Percentiles rank a stretch among this genome's conserved stretches.
Conservation (phyloP, 2,797 vertebrate genomes). For the Acomys russatus region DNA sequence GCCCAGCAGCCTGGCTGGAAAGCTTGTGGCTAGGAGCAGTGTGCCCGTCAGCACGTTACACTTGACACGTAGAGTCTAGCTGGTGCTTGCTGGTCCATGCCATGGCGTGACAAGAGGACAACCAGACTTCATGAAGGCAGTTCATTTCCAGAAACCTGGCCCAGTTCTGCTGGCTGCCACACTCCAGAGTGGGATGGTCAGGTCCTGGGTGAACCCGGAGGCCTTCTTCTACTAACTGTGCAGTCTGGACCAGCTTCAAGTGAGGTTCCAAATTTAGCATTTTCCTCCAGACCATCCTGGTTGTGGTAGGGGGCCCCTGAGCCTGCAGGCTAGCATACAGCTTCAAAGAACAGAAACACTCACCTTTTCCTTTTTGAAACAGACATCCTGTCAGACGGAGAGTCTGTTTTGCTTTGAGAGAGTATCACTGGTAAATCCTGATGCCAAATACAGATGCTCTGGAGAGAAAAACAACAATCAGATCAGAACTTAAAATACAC, state of each 20-base stretch:
- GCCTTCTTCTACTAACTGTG: background rate
- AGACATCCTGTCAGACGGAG: background rate
- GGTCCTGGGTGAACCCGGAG: background rate
- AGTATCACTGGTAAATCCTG: constrained; percentile 55
- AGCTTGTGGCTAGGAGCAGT: background rate
- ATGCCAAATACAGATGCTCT: constrained; percentile 43
- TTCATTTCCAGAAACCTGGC: background rate
- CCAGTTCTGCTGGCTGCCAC: fast-evolving
- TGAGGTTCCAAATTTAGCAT: background rate
- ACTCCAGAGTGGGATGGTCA: background rate
- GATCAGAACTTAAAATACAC: constrained; percentile 17
- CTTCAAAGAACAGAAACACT: background rate
- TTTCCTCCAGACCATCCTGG: background rate
- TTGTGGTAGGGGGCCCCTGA: background rate
- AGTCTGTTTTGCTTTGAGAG: constrained; percentile 46
- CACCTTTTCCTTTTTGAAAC: constrained; percentile 7
- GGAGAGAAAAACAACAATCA: constrained; percentile 10
- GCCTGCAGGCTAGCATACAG: fast-evolving
- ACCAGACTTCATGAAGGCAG: background rate
- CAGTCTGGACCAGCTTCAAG: background rate
- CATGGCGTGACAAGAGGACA: background rate
- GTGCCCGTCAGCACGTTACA: constrained; percentile 6
- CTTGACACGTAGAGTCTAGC: background rate
- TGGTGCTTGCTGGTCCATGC: background rate
- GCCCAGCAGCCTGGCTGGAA: background rate